These are phyloP conservation scores for Idaea biselata DNA, from an alignment of 2,888 invertebrate species.

Conservation along the genomic window DNA sequence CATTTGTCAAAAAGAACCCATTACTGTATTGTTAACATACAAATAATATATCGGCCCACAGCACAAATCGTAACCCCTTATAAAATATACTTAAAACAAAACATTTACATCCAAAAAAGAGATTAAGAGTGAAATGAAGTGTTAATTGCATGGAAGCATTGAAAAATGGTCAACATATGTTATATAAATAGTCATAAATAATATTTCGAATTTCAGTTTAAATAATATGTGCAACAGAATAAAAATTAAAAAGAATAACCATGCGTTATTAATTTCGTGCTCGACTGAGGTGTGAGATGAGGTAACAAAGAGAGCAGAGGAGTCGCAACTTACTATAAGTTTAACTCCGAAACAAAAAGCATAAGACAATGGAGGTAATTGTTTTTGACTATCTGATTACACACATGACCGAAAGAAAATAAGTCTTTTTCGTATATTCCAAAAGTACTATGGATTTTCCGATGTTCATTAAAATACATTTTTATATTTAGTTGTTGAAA, in stretches of 20 bases:
- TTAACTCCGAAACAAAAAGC: neutral
- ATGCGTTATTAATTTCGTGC: constrained; percentile 78
- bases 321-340: constrained; percentile 29
- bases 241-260: constrained; percentile 73
- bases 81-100: constrained; percentile 54
- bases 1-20: constrained; percentile 24
- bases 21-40: constrained; percentile 49
- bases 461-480: no score
- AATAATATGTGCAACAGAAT: constrained; percentile 77
- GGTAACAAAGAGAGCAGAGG: constrained; percentile 45
- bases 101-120: constrained; percentile 56
- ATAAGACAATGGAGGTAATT: no score
- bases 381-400: no score
- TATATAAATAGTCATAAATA: constrained; percentile 81
- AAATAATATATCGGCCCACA: constrained; percentile 46
- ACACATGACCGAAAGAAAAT: no score
- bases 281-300: constrained; percentile 75
- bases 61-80: constrained; percentile 45
- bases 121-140: constrained; percentile 77
- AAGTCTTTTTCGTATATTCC: no score
- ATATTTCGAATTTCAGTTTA: constrained; percentile 77
- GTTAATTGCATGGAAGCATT: constrained; percentile 79
- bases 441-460: no score
- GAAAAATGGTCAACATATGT: constrained; percentile 80
- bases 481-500: no score